Percentiles rank a stretch among this genome's conserved stretches.
These are phyloP conservation scores for Falco biarmicus DNA, from an alignment of 2,797 vertebrate species.

Conservation along the genomic window DNA sequence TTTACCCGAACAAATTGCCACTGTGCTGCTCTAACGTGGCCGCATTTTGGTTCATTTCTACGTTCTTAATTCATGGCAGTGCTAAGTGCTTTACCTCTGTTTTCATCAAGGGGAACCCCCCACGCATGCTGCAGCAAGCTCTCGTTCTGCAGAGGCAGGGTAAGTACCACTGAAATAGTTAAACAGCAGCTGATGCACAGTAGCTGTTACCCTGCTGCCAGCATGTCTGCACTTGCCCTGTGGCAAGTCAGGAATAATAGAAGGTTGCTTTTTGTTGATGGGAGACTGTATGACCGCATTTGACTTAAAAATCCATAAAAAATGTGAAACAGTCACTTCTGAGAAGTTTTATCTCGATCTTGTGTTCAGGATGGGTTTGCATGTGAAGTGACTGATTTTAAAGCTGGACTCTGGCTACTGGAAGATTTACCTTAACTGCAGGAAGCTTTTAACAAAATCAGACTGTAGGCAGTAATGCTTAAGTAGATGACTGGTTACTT, in stretches of 20 bases:
- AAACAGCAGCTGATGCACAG: not conserved
- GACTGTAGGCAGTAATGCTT: not conserved
- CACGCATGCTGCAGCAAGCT: not conserved
- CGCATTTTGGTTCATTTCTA: not conserved
- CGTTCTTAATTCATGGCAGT: fast-evolving
- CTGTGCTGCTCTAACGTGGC: not conserved
- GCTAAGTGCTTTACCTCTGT: not conserved
- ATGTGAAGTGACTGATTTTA: not conserved
- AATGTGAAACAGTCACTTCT: not conserved
- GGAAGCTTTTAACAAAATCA: not conserved
- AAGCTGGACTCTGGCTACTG: not conserved
- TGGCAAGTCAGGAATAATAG: not conserved
- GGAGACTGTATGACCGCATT: not conserved
- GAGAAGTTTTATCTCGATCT: not conserved
- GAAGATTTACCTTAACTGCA: not conserved
- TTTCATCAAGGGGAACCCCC: not conserved
- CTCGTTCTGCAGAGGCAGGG: not conserved
- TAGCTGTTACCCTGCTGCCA: not conserved
- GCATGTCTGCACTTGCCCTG: not conserved
- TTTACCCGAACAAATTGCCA: not conserved
- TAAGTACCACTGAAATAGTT: not conserved
- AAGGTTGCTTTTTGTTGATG: not conserved
- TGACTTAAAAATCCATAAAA: not conserved
- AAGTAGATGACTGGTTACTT: not conserved
- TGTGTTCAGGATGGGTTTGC: not conserved